These are phyloP conservation scores for Sesia bembeciformis DNA, from an alignment of 2,888 invertebrate genomes.

Conservation along the genomic window DNA sequence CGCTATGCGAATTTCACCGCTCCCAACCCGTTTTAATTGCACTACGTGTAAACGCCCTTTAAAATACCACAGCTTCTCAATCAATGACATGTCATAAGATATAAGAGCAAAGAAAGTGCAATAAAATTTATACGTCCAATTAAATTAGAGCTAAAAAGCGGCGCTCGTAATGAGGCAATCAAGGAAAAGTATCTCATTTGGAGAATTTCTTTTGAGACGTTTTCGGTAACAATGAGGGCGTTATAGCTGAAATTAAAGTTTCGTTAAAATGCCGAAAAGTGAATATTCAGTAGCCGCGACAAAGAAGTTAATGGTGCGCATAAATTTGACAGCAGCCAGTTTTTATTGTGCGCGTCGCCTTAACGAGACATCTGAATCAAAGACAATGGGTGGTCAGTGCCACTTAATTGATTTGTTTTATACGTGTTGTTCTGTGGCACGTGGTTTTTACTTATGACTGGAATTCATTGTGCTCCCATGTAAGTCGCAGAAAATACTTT, in stretches of 20 bases:
- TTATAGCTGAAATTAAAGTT: constrained; percentile 50
- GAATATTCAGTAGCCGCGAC: constrained; percentile 26
- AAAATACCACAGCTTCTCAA: constrained; percentile 22
- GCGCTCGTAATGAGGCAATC: constrained; percentile 47
- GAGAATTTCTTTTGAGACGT: constrained; percentile 21
- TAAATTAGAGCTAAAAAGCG: constrained; percentile 48
- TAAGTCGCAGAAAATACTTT: neutral
- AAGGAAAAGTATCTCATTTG: constrained; percentile 31
- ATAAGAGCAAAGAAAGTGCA: constrained; percentile 28
- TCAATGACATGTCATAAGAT: constrained; percentile 22
- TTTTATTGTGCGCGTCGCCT: constrained; percentile 27
- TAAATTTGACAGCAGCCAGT: constrained; percentile 48
- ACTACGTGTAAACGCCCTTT: constrained; percentile 28
- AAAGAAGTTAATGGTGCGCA: constrained; percentile 47
- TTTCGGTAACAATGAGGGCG: constrained; percentile 37
- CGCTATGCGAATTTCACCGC: constrained; percentile 48
- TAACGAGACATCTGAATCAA: constrained; percentile 57
- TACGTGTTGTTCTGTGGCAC: constrained; percentile 6
- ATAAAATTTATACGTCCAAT: constrained; percentile 48
- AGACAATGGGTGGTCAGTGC: constrained; percentile 50
- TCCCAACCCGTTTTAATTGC: constrained; percentile 37
- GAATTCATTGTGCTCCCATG: neutral
- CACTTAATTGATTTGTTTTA: constrained; percentile 45
- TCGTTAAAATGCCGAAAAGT: constrained; percentile 50
- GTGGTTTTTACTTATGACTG: constrained; percentile 3